phyloP scores from a whole-genome alignment of 1,140 invertebrate genomes.

The Drosophila subpulchrella region DNA sequence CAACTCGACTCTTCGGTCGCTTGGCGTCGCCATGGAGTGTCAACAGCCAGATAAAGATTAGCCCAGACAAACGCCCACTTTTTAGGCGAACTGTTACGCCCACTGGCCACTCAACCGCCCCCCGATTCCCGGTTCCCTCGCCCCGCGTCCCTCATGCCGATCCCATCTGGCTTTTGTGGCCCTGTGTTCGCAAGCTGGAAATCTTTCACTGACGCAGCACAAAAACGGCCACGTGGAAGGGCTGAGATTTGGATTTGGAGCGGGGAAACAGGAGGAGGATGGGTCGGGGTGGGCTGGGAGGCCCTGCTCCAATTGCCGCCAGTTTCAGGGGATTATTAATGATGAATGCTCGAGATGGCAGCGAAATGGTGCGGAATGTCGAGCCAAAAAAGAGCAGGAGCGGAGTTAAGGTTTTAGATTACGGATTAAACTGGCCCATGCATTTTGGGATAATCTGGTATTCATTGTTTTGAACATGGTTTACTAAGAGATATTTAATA shows the following conservation, averaged over 20 bases:
- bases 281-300: not conserved
- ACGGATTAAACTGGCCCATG: constrained; percentile 15
- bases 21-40: constrained; percentile 74
- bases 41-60: constrained; percentile 83
- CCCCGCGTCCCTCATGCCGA: not conserved
- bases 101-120: constrained; percentile 63
- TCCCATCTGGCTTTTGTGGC: not conserved
- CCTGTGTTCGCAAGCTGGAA: constrained; percentile 51
- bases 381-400: constrained; percentile 26
- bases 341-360: constrained; percentile 81
- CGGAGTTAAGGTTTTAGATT: constrained; percentile 24
- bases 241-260: constrained; percentile 4
- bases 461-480: constrained; percentile 8
- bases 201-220: constrained; percentile 80
- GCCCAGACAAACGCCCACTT: constrained; percentile 81
- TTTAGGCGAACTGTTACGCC: constrained; percentile 69
- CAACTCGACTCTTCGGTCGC: constrained; percentile 13
- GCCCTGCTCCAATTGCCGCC: constrained; percentile 49
- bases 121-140: not conserved
- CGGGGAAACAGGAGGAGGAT: not conserved
- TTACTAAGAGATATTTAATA: not conserved
- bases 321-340: constrained; percentile 72
- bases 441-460: constrained; percentile 14
- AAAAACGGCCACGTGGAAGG: constrained; percentile 63
- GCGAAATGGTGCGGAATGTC: constrained; percentile 77